A percentile compares a stretch with the other conserved stretches of the same genome.
Evolutionary conservation across 2,113 vertebrate species (phyloP).

Genomic region (Mungos mungo): DNA sequence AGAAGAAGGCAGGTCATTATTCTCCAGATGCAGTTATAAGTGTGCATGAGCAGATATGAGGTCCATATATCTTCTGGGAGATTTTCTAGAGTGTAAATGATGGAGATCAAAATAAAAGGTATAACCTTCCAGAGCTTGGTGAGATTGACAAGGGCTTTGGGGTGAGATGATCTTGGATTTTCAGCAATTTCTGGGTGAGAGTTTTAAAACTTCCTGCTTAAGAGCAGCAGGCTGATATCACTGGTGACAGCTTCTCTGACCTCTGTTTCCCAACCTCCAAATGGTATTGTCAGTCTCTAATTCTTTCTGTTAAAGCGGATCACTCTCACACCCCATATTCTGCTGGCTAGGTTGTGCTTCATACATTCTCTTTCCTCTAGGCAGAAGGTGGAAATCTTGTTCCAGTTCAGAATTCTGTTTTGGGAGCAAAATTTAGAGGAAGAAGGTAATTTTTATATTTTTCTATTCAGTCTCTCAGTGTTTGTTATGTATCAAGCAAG

Average conservation of each 20-base stretch:
- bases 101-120: neutral
- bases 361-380: neutral
- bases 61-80: neutral
- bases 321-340: neutral
- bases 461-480: neutral
- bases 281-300: neutral
- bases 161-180: neutral
- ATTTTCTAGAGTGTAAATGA: neutral
- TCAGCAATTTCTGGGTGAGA: neutral
- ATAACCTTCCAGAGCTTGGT: neutral
- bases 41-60: neutral
- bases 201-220: neutral
- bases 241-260: neutral
- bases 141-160: neutral
- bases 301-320: neutral
- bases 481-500: neutral
- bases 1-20: neutral
- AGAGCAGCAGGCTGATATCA: neutral
- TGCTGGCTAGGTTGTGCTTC: neutral
- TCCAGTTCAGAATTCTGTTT: neutral
- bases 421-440: neutral
- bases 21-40: neutral
- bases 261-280: neutral
- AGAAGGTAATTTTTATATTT: neutral
- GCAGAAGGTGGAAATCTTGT: neutral